Percentiles rank a stretch among this genome's conserved stretches.
Conservation (phyloP, 2,888 invertebrate genomes). For the Drosophila multiciliata region DNA sequence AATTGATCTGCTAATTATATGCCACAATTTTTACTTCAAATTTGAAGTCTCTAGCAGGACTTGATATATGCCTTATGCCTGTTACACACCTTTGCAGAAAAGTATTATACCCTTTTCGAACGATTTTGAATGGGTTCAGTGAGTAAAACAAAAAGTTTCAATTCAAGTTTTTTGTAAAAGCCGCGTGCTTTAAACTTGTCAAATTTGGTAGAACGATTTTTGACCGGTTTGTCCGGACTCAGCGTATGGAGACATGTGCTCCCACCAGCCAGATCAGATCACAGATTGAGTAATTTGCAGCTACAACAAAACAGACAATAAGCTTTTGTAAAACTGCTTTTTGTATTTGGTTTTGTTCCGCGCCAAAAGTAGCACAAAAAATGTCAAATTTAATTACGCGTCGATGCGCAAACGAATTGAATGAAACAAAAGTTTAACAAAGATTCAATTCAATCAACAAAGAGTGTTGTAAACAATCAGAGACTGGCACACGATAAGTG, state of each 20-base stretch:
- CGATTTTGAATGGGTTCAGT: background rate
- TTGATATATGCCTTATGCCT: background rate
- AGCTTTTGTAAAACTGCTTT: slow-evolving; percentile 24
- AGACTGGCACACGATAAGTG: slow-evolving; percentile 27
- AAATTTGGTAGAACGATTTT: slow-evolving; percentile 76
- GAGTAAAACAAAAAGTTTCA: slow-evolving; percentile 6
- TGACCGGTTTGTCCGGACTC: slow-evolving; percentile 72
- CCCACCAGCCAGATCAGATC: slow-evolving; percentile 32
- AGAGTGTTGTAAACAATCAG: slow-evolving; percentile 48
- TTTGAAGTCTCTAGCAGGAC: background rate
- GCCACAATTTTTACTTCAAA: background rate
- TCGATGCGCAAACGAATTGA: slow-evolving; percentile 75
- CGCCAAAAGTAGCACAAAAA: slow-evolving; percentile 73
- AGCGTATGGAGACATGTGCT: slow-evolving; percentile 28
- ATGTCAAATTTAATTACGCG: slow-evolving; percentile 77
- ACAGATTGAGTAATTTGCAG: slow-evolving; percentile 66
- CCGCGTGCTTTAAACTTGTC: slow-evolving; percentile 60
- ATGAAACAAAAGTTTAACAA: slow-evolving; percentile 33
- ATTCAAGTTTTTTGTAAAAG: slow-evolving; percentile 37
- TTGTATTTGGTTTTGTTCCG: slow-evolving; percentile 39
- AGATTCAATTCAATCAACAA: slow-evolving; percentile 15
- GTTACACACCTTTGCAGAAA: background rate
- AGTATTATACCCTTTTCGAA: background rate
- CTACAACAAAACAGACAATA: slow-evolving; percentile 39
- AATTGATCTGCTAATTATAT: background rate